Base-by-base conservation (phyloP, 1,140 invertebrate genomes). In the Papilio aristodemus region DNA sequence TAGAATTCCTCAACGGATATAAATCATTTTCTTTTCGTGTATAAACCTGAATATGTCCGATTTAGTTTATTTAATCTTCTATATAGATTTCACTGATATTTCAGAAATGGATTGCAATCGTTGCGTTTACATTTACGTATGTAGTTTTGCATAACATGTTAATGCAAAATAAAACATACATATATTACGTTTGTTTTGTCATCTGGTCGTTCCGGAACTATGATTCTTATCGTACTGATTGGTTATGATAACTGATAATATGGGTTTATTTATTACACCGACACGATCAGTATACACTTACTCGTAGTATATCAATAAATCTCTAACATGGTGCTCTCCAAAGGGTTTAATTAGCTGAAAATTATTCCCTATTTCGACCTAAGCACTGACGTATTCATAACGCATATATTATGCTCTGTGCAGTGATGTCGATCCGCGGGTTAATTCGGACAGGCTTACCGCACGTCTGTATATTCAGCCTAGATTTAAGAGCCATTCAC, bases 401-500 rank as follows among this genome's bases (percentile, higher is more conserved):
- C 46, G 19, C 9, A 22, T 54, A 25, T 54, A 54, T 54, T 54
- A 54, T 54, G 46, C 46, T 25, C 19, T 54, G 46, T 54, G 38
- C 10, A 4, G 11, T 39, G 46, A 22, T 54, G 46, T 54, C 46
- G 46, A 19, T 54, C 4, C 46, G 11, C 19, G 46, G 46, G 46
- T 54, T 54, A 54, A 54, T 54, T 54, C 46, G 22, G 46, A 9
- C 46, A 19, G 46, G 46, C 19, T 54, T 54, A 54, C 17, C 46
- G 46, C 43, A 46, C 14, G 43, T 19, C 19, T 54, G 46, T 54
- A 54, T 54, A 19, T 54, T 54, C 46, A 54, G 46, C 9, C 46
- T 25, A 22, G 46, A 54, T 54, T 54, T 54, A 54, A 54, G 46
- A 25, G 46, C 46, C 19, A 22, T 54, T 54, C 46, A 54, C 46